Conservation (phyloP, 2,888 invertebrate species). For the Drosophila monieri region DNA sequence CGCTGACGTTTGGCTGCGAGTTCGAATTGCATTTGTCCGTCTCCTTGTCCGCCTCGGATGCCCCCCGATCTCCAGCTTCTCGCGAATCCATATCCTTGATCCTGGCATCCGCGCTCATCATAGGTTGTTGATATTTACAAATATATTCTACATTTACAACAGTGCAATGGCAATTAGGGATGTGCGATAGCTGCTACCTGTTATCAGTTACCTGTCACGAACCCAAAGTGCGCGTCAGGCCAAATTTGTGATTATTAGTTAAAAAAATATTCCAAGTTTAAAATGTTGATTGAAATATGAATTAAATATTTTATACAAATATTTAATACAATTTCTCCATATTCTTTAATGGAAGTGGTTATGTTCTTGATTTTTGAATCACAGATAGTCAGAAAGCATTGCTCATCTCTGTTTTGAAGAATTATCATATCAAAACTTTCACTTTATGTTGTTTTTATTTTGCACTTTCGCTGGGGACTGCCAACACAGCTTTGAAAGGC, state of each 20-base stretch:
- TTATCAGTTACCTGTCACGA: slow-evolving; percentile 8
- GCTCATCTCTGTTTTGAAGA: background rate
- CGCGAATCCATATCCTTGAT: slow-evolving; percentile 18
- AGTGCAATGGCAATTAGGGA: slow-evolving; percentile 17
- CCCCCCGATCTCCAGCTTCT: slow-evolving; percentile 1
- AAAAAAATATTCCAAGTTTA: background rate
- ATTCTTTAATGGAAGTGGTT: background rate
- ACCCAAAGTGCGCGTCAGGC: background rate
- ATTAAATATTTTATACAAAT: too few relatives aligned
- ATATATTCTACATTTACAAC: slow-evolving; percentile 28
- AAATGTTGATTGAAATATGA: background rate
- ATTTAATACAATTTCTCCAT: background rate
- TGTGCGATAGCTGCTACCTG: slow-evolving; percentile 21
- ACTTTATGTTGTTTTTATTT: slow-evolving; percentile 8
- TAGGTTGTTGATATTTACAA: slow-evolving; percentile 38
- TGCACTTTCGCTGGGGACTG: slow-evolving; percentile 3
- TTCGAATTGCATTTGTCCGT: slow-evolving; percentile 30
- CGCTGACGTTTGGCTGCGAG: slow-evolving; percentile 24
- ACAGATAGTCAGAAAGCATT: background rate
- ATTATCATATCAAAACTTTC: slow-evolving; percentile 19
- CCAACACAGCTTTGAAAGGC: background rate
- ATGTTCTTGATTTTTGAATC: background rate
- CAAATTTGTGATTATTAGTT: background rate
- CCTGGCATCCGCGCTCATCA: slow-evolving; percentile 23
- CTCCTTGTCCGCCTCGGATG: slow-evolving; percentile 3